Evolutionary conservation across 2,113 vertebrate species (phyloP).

Genomic region (Maccullochella peelii): DNA sequence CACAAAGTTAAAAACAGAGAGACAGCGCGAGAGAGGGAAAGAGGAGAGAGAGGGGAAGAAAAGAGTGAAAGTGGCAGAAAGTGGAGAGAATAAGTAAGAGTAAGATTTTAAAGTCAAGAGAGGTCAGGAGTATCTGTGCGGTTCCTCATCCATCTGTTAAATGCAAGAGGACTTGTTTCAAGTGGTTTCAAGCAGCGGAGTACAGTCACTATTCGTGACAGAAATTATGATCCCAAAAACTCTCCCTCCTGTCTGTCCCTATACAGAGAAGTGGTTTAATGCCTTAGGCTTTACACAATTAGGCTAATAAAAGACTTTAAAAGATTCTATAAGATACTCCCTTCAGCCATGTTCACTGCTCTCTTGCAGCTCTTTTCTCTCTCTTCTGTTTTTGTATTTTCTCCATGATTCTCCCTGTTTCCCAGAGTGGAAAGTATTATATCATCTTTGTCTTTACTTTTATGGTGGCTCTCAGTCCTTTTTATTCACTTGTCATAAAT

Average conservation of each 20-base stretch:
- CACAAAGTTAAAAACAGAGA: slow-evolving; percentile 55
- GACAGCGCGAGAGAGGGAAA: slow-evolving; percentile 34
- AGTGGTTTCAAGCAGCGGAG: slow-evolving; percentile 67
- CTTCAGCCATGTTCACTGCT: slow-evolving; percentile 25
- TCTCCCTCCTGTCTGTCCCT: slow-evolving; percentile 17
- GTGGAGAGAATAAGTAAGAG: slow-evolving; percentile 65
- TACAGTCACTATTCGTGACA: slow-evolving; percentile 69
- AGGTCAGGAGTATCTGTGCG: slow-evolving; percentile 73
- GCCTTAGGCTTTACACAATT: slow-evolving; percentile 31
- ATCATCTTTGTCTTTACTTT: slow-evolving; percentile 61
- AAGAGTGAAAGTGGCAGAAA: slow-evolving; percentile 54
- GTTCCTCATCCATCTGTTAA: slow-evolving; percentile 67
- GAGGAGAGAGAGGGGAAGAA: background rate
- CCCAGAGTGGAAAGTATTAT: slow-evolving; percentile 61
- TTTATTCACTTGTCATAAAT: slow-evolving; percentile 65
- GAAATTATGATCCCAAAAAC: slow-evolving; percentile 65
- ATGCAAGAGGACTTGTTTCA: slow-evolving; percentile 73
- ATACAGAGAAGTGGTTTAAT: slow-evolving; percentile 28
- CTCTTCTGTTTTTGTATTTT: slow-evolving; percentile 17
- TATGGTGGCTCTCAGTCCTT: slow-evolving; percentile 37
- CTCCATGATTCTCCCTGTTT: slow-evolving; percentile 14
- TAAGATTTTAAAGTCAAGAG: slow-evolving; percentile 76
- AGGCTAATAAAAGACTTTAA: slow-evolving; percentile 46
- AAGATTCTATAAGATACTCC: slow-evolving; percentile 35
- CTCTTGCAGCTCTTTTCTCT: background rate